Base-by-base conservation (phyloP, 2,888 invertebrate species). In the Cerastis rubricosa region DNA sequence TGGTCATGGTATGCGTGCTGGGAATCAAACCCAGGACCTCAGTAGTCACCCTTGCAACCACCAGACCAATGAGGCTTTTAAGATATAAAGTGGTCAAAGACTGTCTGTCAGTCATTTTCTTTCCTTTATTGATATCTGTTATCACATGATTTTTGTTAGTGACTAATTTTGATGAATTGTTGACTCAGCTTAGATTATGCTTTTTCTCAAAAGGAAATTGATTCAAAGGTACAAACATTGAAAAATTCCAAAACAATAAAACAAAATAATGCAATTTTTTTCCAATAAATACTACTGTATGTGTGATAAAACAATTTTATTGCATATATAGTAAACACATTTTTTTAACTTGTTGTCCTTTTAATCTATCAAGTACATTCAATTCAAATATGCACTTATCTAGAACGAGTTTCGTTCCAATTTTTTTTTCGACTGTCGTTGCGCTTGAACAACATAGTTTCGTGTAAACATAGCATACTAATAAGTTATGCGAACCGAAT, bases 401-500 rank as follows among this genome's bases (percentile, higher is more conserved):
- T 78, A 1, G 69, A 82, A 40, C 65, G 22, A 45, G 35, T 67
- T 64, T 51, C 29, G 49, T 71, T 47, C 25, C 1, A 29, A 35
- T 35, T n/a, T 71, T 71, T 80, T 66, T 80, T 47, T 61, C 19
- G 7, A 59, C 19, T 25, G 0, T 7, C 8, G 49, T 69, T 71
- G 49, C 59, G 78, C 72, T 64, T 67, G 47, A 77, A 14, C 66
- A 47, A 51, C 14, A 22, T 54, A 25, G 63, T 85, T 77, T 72
- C 54, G 69, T 82, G 25, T 14, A 74, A 49, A 19, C n/a, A 65
- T 69, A 57, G 64, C 78, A 64, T 72, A 74, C 6, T 72, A 78
- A 72, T 69, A 54, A 70, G 47, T 45, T 66, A 69, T 35, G 63
- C 59, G 65, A 74, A 70, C 78, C 35, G 76, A 75, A 72, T 67